Evolutionary conservation across 2,888 invertebrate species (phyloP), one percentile per base, ranked within the genome.

Genomic region (Artemia sinica): DNA sequence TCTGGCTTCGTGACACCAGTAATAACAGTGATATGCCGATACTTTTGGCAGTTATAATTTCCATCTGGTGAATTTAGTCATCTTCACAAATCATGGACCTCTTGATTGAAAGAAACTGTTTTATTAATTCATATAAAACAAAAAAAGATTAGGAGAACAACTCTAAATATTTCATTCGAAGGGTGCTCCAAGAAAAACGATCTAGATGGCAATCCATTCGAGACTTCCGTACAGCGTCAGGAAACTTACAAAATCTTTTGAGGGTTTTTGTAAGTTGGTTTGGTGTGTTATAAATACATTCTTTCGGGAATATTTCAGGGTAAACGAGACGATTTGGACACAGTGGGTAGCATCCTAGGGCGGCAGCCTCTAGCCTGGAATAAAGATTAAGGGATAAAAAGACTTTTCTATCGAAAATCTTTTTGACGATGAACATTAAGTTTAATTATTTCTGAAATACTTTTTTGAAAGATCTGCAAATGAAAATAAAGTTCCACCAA

Each of bases 301-400:
- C 78, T 65, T 77, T 76, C 69, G 82, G 84, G 77, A 85, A 87
- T 70, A 87, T 82, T 79, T 88, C 87, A 1, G 86, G 86, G 79
- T 88, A 88, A 2, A 85, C 86, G 6, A 87, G 77, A 72, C 80
- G 77, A 73, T 84, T 84, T 8, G 87, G 87, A 68, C 84, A 84
- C 49, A 88, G 76, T 5, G 87, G 87, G 76, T 83, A 83, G 75
- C 86, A 87, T n/a, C 85, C 85, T 72, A 81, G 82, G 73, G 81
- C 81, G 3, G 82, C 81, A n/a, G 86, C 85, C 77, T 88, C 87
- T 71, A 87, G 75, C 82, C 85, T 85, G 74, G 68, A 78, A 69
- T 76, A 71, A 68, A 72, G 70, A 74, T 18, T 18, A 72, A 66
- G 28, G 50, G 67, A 14, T 10, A 18, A 41, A 70, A 58, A 58